A percentile compares a stretch with the other conserved stretches of the same genome.
phyloP scores from a whole-genome alignment of 2,888 invertebrate species.

The Entomobrya proxima region DNA sequence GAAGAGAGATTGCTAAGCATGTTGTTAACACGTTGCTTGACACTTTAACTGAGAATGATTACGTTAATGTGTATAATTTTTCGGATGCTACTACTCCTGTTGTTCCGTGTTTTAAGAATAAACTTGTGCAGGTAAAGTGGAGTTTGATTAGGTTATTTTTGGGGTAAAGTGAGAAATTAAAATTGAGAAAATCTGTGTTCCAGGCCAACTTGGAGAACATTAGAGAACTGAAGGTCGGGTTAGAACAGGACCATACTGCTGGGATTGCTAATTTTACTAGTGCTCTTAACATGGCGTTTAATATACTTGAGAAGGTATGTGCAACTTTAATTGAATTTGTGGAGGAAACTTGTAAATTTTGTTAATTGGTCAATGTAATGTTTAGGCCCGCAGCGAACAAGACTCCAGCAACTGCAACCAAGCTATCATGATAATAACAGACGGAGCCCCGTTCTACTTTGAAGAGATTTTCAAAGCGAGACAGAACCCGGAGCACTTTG shows the following conservation, averaged over 20 bases:
- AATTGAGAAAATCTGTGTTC: constrained; percentile 75
- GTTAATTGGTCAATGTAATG: neutral
- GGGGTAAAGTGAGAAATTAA: neutral
- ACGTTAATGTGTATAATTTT: constrained; percentile 93
- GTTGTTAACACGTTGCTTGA: constrained; percentile 93
- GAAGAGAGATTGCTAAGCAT: constrained; percentile 92
- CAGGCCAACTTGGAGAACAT: constrained; percentile 93
- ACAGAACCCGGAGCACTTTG: constrained; percentile 83
- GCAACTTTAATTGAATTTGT: constrained; percentile 64
- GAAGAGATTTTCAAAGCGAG: constrained; percentile 89
- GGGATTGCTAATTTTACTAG: constrained; percentile 90
- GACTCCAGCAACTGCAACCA: constrained; percentile 96
- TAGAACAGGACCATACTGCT: constrained; percentile 83
- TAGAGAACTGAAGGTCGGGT: constrained; percentile 85
- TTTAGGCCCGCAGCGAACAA: constrained; percentile 78
- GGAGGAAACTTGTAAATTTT: neutral
- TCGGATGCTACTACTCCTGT: constrained; percentile 85
- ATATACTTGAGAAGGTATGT: constrained; percentile 85
- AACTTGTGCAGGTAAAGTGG: constrained; percentile 94
- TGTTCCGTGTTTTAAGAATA: constrained; percentile 90
- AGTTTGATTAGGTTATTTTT: constrained; percentile 75
- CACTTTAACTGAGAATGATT: constrained; percentile 98
- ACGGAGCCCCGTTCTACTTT: constrained; percentile 96
- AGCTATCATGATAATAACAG: constrained; percentile 99
- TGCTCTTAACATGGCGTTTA: constrained; percentile 91